phyloP scores from a whole-genome alignment of 2,113 vertebrate species.

The Oreamnos americanus region DNA sequence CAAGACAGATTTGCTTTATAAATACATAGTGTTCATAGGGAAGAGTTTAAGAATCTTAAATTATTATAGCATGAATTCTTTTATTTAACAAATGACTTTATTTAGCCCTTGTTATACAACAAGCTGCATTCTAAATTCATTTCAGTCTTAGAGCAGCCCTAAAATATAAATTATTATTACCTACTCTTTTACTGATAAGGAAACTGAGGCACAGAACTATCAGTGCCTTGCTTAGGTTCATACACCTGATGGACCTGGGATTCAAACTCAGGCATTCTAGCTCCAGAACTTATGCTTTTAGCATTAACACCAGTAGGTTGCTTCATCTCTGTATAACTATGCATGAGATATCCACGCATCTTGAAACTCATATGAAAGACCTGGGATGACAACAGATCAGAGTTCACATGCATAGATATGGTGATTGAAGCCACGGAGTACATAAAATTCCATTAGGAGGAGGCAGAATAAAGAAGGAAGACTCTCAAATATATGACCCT shows the following conservation, averaged over 20 bases:
- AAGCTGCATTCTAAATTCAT: background rate
- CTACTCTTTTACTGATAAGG: background rate
- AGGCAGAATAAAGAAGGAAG: background rate
- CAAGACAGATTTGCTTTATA: background rate
- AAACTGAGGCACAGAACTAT: background rate
- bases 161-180: background rate
- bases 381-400: background rate
- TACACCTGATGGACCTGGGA: background rate
- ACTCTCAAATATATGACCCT: background rate
- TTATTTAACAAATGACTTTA: background rate
- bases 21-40: background rate
- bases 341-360: background rate
- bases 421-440: background rate
- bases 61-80: background rate
- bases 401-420: background rate
- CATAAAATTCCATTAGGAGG: background rate
- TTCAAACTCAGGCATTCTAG: background rate
- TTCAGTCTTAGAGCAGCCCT: background rate
- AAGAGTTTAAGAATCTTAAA: background rate
- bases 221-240: background rate
- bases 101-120: background rate
- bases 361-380: background rate
- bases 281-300: background rate
- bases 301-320: background rate
- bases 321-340: background rate